Percentiles rank a stretch among this genome's conserved stretches.
Conservation (phyloP, 2,888 invertebrate genomes). For the Lucinisca nassula region DNA sequence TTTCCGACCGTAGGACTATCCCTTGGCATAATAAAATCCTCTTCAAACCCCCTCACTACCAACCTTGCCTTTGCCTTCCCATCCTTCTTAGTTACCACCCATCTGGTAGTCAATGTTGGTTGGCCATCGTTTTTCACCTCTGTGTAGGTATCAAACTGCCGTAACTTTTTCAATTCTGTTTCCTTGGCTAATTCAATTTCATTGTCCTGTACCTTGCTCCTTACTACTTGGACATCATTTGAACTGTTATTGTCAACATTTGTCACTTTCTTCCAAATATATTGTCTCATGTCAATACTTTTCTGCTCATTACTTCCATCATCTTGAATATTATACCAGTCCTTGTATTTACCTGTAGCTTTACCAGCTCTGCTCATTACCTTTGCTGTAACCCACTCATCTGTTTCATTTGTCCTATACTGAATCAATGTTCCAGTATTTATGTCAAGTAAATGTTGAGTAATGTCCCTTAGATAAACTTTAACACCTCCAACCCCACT, state of each 20-base stretch:
- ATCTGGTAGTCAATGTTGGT: slow-evolving; percentile 34
- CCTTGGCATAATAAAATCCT: neutral
- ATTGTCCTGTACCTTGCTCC: neutral
- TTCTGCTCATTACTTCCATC: slow-evolving; percentile 27
- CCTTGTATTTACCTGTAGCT: slow-evolving; percentile 47
- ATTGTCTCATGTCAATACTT: slow-evolving; percentile 34
- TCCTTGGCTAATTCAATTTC: slow-evolving; percentile 10
- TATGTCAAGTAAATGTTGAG: too few relatives aligned
- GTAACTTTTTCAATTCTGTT: slow-evolving; percentile 29
- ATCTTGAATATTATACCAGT: slow-evolving; percentile 48
- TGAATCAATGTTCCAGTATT: too few relatives aligned
- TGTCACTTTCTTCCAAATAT: slow-evolving; percentile 41
- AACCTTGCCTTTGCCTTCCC: slow-evolving; percentile 46
- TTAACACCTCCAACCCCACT: too few relatives aligned
- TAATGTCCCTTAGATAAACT: too few relatives aligned
- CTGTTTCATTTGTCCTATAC: slow-evolving; percentile 16
- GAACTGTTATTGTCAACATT: neutral
- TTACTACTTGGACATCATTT: neutral
- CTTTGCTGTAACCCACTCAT: slow-evolving; percentile 45
- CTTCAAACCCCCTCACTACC: slow-evolving; percentile 60
- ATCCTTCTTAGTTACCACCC: slow-evolving; percentile 58
- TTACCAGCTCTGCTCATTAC: slow-evolving; percentile 59
- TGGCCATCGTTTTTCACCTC: slow-evolving; percentile 40
- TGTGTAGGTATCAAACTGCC: slow-evolving; percentile 31
- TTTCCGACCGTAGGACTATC: slow-evolving; percentile 54